These are phyloP conservation scores for Rissa tridactyla DNA, from an alignment of 2,113 vertebrate genomes.

Conservation along the genomic window DNA sequence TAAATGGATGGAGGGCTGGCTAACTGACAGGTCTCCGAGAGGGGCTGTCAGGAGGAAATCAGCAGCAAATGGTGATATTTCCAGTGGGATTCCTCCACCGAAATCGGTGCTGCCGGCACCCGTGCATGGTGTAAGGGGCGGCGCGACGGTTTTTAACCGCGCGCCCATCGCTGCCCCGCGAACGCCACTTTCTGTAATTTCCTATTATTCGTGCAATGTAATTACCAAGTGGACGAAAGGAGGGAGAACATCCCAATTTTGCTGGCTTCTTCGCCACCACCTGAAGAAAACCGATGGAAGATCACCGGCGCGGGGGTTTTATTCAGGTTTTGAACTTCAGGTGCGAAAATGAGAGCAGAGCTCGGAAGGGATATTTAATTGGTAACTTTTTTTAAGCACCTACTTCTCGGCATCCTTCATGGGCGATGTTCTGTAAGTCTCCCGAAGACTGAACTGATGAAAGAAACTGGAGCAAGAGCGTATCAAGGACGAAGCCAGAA, in stretches of 20 bases:
- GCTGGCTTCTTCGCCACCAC: not conserved
- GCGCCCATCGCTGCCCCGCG: accelerated
- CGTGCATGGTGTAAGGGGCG: accelerated
- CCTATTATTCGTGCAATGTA: not conserved
- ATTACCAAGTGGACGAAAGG: not conserved
- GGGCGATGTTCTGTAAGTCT: not conserved
- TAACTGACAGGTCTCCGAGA: not conserved
- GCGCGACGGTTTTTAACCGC: accelerated
- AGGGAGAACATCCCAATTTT: not conserved
- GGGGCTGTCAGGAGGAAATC: not conserved
- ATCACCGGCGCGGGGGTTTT: not conserved
- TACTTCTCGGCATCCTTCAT: not conserved
- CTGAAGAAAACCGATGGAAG: not conserved
- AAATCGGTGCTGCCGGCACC: not conserved
- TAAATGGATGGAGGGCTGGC: not conserved
- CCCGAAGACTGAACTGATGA: not conserved
- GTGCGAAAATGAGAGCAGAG: not conserved
- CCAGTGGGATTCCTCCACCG: not conserved
- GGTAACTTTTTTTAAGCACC: not conserved
- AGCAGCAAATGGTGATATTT: not conserved
- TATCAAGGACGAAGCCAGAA: not conserved
- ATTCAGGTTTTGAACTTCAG: not conserved
- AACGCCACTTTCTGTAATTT: not conserved
- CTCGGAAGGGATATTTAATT: not conserved
- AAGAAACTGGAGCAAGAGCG: conserved; percentile 29